A percentile compares a stretch with the other conserved stretches of the same genome.
Evolutionary conservation across 2,113 vertebrate species (phyloP).

Genomic region (Cnemophilus loriae): DNA sequence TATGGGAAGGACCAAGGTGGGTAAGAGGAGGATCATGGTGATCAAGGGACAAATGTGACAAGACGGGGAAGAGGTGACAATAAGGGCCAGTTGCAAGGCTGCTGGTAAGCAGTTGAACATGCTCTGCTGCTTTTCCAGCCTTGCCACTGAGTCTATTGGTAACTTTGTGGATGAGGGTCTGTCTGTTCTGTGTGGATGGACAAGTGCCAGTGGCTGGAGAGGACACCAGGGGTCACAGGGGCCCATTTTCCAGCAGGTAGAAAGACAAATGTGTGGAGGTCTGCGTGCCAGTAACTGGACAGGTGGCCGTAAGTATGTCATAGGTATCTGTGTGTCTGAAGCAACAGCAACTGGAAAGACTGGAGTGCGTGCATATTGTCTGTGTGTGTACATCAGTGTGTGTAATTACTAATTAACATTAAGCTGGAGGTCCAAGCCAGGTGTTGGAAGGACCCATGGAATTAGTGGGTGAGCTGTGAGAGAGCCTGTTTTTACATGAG

Average conservation of each 20-base stretch:
- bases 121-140: not conserved
- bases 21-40: not conserved
- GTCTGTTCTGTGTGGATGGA: not conserved
- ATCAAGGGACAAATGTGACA: not conserved
- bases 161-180: not conserved
- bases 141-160: not conserved
- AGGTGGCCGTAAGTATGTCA: fast-evolving
- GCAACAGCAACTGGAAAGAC: not conserved
- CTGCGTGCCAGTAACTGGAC: not conserved
- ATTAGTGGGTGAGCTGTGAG: not conserved
- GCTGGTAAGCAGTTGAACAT: not conserved
- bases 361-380: fast-evolving
- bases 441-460: not conserved
- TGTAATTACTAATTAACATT: not conserved
- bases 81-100: not conserved
- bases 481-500: not conserved
- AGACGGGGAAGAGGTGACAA: not conserved
- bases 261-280: not conserved
- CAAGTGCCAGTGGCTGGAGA: not conserved
- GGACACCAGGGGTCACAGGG: not conserved
- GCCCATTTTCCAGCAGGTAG: not conserved
- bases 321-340: not conserved
- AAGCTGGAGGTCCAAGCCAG: not conserved
- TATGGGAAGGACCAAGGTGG: not conserved
- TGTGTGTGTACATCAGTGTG: not conserved